Percentiles rank a stretch among this genome's conserved stretches.
Conservation (phyloP, 2,797 vertebrate species). For the Loris lydekkerianus region DNA sequence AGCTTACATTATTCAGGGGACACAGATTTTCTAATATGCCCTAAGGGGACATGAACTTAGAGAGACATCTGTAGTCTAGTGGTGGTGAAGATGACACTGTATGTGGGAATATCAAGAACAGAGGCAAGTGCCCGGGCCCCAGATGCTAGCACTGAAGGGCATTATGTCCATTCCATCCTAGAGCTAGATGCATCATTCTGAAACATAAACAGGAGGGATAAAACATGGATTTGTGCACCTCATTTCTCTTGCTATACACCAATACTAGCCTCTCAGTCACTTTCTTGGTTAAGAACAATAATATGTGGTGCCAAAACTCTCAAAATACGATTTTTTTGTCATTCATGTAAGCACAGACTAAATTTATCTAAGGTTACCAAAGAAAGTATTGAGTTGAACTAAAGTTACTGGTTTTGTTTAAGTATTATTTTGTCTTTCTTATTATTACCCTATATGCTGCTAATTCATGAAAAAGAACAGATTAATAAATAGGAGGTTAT, state of each 20-base stretch:
- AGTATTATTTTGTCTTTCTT: neutral
- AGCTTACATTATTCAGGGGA: neutral
- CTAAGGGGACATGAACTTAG: neutral
- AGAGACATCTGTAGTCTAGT: neutral
- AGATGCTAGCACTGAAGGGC: neutral
- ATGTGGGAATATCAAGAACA: neutral
- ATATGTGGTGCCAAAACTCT: neutral
- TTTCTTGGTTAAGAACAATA: neutral
- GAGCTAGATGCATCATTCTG: neutral
- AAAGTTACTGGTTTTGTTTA: neutral
- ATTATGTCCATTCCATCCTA: neutral
- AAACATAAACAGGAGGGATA: neutral
- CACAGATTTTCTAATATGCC: neutral
- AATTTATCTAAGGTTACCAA: neutral
- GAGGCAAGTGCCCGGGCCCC: neutral
- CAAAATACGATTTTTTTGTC: neutral
- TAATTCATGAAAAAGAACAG: neutral
- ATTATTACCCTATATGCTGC: neutral
- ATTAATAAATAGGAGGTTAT: neutral
- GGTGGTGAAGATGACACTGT: neutral
- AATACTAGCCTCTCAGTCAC: neutral
- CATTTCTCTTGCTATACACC: neutral
- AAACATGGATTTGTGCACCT: neutral
- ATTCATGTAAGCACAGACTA: neutral
- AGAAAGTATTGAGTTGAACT: neutral